Conservation (phyloP, 2,797 vertebrate genomes). For the Cyprinodon diabolis region DNA sequence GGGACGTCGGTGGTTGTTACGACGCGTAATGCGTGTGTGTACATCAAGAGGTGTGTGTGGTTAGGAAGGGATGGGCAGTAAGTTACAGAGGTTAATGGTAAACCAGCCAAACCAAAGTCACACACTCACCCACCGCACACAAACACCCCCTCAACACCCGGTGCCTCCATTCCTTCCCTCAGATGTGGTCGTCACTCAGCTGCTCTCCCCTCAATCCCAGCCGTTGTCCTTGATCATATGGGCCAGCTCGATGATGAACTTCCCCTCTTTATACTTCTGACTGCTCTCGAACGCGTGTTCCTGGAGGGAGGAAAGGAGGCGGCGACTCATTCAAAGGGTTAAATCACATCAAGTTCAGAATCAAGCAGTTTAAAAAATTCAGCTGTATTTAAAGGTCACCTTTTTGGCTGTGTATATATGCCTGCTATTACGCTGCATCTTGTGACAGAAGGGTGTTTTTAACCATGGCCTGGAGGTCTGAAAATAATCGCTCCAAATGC, state of each 20-base stretch:
- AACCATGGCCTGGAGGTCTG: slow-evolving; percentile 17
- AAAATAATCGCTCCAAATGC: slow-evolving; percentile 3
- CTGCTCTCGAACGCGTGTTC: slow-evolving; percentile 99
- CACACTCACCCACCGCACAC: slow-evolving; percentile 77
- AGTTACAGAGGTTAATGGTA: slow-evolving; percentile 80
- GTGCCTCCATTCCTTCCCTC: slow-evolving; percentile 15
- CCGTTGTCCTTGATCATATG: slow-evolving; percentile 99
- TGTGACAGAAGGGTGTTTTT: slow-evolving; percentile 15
- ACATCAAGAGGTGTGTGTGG: slow-evolving; percentile 45
- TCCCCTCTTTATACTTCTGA: slow-evolving; percentile 99
- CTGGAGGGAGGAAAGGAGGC: slow-evolving; percentile 73
- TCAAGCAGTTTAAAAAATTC: slow-evolving; percentile 3
- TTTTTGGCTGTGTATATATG: slow-evolving; percentile 35
- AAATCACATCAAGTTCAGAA: not conserved
- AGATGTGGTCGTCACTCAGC: slow-evolving; percentile 35
- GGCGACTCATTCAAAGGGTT: slow-evolving; percentile 16
- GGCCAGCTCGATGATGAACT: slow-evolving; percentile 99
- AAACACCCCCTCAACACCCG: slow-evolving; percentile 21
- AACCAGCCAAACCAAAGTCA: slow-evolving; percentile 81
- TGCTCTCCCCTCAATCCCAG: slow-evolving; percentile 89
- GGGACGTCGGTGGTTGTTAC: slow-evolving; percentile 41
- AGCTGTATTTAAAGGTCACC: slow-evolving; percentile 31
- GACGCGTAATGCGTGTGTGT: slow-evolving; percentile 32
- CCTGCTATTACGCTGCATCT: slow-evolving; percentile 30
- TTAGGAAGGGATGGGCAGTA: slow-evolving; percentile 66